Evolutionary conservation across 1,140 invertebrate species (phyloP), one percentile per base, ranked within the genome.

Genomic region (Nephila pilipes): DNA sequence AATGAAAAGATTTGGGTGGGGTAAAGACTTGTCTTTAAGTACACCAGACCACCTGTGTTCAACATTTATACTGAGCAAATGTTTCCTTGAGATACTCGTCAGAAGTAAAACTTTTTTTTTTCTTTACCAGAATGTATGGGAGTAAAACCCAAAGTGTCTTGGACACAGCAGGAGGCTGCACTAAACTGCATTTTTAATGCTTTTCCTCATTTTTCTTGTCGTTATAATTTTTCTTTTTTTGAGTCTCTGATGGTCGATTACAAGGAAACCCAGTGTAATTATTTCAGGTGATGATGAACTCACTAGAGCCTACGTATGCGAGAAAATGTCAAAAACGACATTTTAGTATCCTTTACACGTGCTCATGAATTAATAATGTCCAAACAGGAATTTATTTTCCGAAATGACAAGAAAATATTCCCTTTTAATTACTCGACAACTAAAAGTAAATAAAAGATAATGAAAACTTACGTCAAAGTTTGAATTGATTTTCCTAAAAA

Each of bases 1-100:
- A 91, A 79, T 91, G 55, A 25, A 91, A 91, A 80, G 20, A 46
- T 22, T 58, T 88, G 88, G 88, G 88, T 90, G 88, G 88, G 69
- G 88, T 90, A 54, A 83, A 58, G 54, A 81, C 25, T 57, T 69
- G 65, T 65, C 79, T 63, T 63, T 16, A 55, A 57, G 54, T 79
- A 79, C 25, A 25, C 14, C 10, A 83, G 89, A 91, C 89, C 80
- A 83, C 80, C 89, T 83, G 75, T 25, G 89, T 25, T 54, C 54
- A 46, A 8, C 29, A 22, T 46, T 60, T 79, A 57, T 57, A 57
- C 25, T 87, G 60, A 89, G 55, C 87, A 88, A 90, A 54, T 32
- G 57, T 83, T 55, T 60, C 89, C 89, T 91, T 91, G 25, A 83
- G 88, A 16, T 75, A 75, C 29, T 32, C 69, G 16, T 75, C 80